Conservation (phyloP, 1,140 invertebrate species). For the Uloborus diversus region DNA sequence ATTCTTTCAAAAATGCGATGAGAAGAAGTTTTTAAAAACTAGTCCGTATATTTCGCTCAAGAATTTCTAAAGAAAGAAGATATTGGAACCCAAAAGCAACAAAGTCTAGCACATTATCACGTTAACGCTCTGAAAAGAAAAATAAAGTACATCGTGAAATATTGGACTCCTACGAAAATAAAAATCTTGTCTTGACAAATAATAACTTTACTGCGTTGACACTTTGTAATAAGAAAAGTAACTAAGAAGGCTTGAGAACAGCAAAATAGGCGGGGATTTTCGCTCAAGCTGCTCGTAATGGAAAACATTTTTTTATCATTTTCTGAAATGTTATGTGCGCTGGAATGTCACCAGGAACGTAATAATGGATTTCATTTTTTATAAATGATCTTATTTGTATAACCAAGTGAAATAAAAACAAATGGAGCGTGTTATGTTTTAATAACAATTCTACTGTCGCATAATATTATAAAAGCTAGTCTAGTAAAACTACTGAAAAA, state of each 20-base stretch:
- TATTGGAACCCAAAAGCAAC: background rate
- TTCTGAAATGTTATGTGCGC: slow-evolving; percentile 29
- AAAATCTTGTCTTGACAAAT: slow-evolving; percentile 40
- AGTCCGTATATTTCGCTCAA: too few relatives aligned
- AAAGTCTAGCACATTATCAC: slow-evolving; percentile 34
- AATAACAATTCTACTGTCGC: too few relatives aligned
- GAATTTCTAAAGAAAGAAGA: slow-evolving; percentile 20
- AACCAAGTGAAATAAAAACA: background rate
- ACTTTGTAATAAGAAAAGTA: slow-evolving; percentile 41
- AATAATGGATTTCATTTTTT: slow-evolving; percentile 21
- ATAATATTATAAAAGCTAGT: too few relatives aligned
- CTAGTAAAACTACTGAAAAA: too few relatives aligned
- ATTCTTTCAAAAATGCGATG: background rate
- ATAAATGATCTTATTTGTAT: background rate
- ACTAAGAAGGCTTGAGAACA: background rate
- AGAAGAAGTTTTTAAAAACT: too few relatives aligned
- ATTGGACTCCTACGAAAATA: slow-evolving; percentile 32
- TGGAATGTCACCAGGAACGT: slow-evolving; percentile 11
- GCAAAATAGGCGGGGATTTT: slow-evolving; percentile 5
- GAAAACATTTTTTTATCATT: slow-evolving; percentile 38
- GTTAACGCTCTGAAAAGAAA: background rate
- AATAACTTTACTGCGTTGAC: slow-evolving; percentile 35
- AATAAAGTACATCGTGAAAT: slow-evolving; percentile 6
- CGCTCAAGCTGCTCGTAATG: slow-evolving; percentile 10
- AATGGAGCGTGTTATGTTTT: too few relatives aligned